These are phyloP conservation scores for Pipistrellus kuhlii DNA, from an alignment of 2,797 vertebrate species.

Conservation along the genomic window DNA sequence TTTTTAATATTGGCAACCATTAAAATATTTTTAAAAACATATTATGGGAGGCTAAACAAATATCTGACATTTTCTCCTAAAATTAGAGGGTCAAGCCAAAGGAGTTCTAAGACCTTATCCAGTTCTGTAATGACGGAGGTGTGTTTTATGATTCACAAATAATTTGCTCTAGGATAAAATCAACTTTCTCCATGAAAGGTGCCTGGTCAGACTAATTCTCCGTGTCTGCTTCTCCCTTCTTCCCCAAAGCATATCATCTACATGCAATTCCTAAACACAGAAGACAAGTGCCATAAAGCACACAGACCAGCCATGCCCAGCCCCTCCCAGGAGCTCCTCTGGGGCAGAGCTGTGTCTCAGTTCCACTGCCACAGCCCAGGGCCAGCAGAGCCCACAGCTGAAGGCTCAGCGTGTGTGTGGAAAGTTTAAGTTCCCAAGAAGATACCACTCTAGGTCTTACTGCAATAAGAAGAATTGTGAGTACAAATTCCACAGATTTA, in stretches of 20 bases:
- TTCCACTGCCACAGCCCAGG: not conserved
- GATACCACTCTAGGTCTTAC: conserved; percentile 24
- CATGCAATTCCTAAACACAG: not conserved
- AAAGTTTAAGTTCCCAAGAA: conserved; percentile 56
- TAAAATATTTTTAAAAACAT: not conserved
- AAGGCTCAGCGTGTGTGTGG: not conserved
- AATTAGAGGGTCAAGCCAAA: not conserved
- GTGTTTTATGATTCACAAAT: not conserved
- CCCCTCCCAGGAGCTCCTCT: not conserved
- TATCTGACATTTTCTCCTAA: not conserved
- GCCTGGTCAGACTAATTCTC: not conserved
- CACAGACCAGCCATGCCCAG: not conserved
- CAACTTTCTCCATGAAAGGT: not conserved
- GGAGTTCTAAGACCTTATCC: not conserved
- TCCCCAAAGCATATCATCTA: not conserved
- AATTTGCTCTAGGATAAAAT: conserved; percentile 26
- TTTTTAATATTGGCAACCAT: not conserved
- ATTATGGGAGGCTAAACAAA: not conserved
- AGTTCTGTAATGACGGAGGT: not conserved
- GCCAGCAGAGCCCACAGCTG: not conserved
- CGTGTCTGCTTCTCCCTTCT: not conserved
- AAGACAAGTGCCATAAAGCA: not conserved
- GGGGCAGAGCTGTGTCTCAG: not conserved
- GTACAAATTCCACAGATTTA: conserved; percentile 75
- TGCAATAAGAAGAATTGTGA: conserved; percentile 23